phyloP scores from a whole-genome alignment of 2,113 vertebrate species.

The Desmodus rotundus region DNA sequence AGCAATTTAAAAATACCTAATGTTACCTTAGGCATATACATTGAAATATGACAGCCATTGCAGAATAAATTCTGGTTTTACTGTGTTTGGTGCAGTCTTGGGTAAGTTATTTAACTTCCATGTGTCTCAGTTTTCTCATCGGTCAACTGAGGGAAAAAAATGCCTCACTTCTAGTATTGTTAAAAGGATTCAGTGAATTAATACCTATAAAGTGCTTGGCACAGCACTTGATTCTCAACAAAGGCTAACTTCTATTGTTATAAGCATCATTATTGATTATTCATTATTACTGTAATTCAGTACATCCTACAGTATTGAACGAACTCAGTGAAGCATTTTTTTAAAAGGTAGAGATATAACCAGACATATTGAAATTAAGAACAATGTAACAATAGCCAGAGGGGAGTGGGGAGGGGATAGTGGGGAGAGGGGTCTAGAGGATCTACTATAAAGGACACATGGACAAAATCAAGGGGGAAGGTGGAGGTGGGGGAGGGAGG shows the following conservation, averaged over 20 bases:
- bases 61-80: neutral
- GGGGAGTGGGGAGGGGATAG: too few species aligned
- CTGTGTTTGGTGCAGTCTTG: neutral
- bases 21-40: neutral
- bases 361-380: too few species aligned
- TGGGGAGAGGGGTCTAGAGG: too few species aligned
- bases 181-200: neutral
- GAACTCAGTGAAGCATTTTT: neutral
- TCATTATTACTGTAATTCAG: neutral
- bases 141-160: neutral
- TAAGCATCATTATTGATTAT: neutral
- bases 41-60: neutral
- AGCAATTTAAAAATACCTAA: neutral
- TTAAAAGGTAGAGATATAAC: neutral
- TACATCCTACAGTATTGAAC: neutral
- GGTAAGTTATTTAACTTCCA: neutral
- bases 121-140: neutral
- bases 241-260: neutral
- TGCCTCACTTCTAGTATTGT: neutral
- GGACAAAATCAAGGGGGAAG: too few species aligned
- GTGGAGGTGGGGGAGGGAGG: too few species aligned
- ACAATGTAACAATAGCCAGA: too few species aligned
- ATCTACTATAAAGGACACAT: too few species aligned
- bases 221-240: neutral
- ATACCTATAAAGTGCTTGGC: neutral